Evolutionary conservation across 2,113 vertebrate genomes (phyloP).

Genomic region (Oncorhynchus gorbuscha): DNA sequence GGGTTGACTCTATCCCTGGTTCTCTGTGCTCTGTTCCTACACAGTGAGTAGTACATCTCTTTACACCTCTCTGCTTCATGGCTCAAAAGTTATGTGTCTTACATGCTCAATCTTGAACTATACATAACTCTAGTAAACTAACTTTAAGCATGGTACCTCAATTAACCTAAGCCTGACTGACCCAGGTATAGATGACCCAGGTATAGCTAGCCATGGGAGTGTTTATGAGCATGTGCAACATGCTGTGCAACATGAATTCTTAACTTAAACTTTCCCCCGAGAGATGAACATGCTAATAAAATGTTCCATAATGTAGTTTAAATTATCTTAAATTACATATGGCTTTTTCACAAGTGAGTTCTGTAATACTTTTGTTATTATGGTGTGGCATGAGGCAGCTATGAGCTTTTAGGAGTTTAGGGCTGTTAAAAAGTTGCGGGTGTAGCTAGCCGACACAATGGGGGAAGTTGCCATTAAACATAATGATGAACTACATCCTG

Average conservation of each 20-base stretch:
- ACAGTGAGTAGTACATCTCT: conserved; percentile 64
- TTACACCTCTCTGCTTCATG: not conserved
- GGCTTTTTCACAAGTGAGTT: too few species aligned
- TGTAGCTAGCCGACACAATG: conserved; percentile 57
- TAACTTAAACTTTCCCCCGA: too few species aligned
- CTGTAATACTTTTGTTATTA: conserved; percentile 3
- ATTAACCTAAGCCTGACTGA: not conserved
- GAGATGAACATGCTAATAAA: too few species aligned
- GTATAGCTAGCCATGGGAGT: too few species aligned
- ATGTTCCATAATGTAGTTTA: too few species aligned
- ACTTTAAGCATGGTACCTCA: not conserved
- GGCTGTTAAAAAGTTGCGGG: conserved; percentile 31
- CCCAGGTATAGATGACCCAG: too few species aligned
- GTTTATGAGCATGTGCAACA: too few species aligned
- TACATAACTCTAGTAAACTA: not conserved
- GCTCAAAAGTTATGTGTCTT: not conserved
- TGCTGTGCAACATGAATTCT: too few species aligned
- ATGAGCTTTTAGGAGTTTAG: conserved; percentile 1
- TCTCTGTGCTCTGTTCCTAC: conserved; percentile 58
- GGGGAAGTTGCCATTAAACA: conserved; percentile 61
- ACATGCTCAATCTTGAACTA: not conserved
- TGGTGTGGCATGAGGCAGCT: conserved; percentile 27
- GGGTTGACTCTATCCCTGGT: conserved; percentile 54
- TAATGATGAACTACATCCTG: conserved; percentile 59
- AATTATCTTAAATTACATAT: too few species aligned